Evolutionary conservation across 2,888 invertebrate genomes (phyloP), one percentile per base, ranked within the genome.

Genomic region (Ecliptopera silaceata): DNA sequence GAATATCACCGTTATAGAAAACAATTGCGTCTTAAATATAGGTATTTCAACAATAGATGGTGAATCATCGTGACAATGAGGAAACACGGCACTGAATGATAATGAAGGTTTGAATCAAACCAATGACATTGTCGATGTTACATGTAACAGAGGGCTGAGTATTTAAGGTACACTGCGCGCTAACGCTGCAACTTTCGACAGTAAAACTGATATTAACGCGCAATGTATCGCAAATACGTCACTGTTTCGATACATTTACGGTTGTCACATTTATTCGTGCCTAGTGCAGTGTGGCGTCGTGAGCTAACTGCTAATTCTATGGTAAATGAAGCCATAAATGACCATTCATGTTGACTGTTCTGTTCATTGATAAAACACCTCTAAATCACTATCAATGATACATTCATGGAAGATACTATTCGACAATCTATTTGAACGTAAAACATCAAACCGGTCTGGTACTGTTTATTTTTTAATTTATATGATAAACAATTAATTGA

Each of bases 31-130:
- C 32, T 43, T 34, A 47, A 55, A 59, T 36, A 52, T 56, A 58
- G 58, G 47, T 57, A 59, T 59, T 59, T 56, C 48, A 47, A 60
- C 56, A 51, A 58, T 60, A 51, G 49, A 50, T 56, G 49, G 57
- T 84, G 84, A 84, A 72, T 84, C 84, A 83, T 65, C 51, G 56
- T 66, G 64, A 83, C 82, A 79, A 82, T 75, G 76, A 80, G 80
- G 80, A 78, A 80, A 79, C 75, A 59, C 41, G 63, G 58, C 65
- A 74, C 75, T 63, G 84, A 81, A 86, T 84, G 68, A 64, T 77
- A 82, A 83, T 74, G 67, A 69, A 59, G 49, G 52, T 48, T 44
- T 57, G 53, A 53, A 12, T 4, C 20, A 41, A 56, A 57, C 31
- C 63, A 61, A 59, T 57, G 59, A 64, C 55, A 61, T 56, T 57